Percentiles rank a stretch among this genome's conserved stretches.
Evolutionary conservation across 2,113 vertebrate species (phyloP).

Genomic region (Hirundichthys speculiger): DNA sequence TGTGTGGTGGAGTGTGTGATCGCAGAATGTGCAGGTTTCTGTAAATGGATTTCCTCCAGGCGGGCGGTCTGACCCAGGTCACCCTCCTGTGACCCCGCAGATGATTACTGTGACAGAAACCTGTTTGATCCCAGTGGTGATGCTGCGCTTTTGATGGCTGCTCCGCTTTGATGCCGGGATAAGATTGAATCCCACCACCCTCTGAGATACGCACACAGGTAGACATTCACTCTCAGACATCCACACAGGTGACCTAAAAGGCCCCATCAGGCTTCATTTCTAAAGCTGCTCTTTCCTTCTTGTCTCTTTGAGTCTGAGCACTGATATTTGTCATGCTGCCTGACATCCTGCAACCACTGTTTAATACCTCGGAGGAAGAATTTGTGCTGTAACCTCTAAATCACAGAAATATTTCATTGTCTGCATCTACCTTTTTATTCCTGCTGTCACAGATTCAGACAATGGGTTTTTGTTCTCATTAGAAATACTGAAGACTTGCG

Average conservation of each 20-base stretch:
- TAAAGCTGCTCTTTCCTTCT: constrained; percentile 23
- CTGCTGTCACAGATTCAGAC: background rate
- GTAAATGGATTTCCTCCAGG: constrained; percentile 53
- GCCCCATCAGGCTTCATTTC: constrained; percentile 14
- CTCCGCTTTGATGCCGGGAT: constrained; percentile 56
- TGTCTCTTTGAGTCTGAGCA: constrained; percentile 40
- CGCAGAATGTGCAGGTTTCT: constrained; percentile 36
- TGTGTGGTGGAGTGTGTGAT: constrained; percentile 15
- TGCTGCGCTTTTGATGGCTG: constrained; percentile 64
- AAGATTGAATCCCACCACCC: constrained; percentile 60
- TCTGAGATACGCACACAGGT: constrained; percentile 46
- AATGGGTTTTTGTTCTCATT: background rate
- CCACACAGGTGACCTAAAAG: constrained; percentile 11
- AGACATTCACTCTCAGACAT: constrained; percentile 17
- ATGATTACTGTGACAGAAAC: constrained; percentile 61
- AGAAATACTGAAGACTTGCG: constrained; percentile 12
- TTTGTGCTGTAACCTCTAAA: constrained; percentile 2
- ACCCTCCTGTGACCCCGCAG: constrained; percentile 47
- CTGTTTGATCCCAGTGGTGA: constrained; percentile 58
- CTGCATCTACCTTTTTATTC: constrained; percentile 19
- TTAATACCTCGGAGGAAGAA: constrained; percentile 2
- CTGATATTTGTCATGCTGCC: constrained; percentile 36
- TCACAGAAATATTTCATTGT: background rate
- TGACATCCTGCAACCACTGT: constrained; percentile 11
- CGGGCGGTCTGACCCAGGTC: constrained; percentile 43